Evolutionary conservation across 2,113 vertebrate species (phyloP).

Genomic region (Baryphthengus martii): DNA sequence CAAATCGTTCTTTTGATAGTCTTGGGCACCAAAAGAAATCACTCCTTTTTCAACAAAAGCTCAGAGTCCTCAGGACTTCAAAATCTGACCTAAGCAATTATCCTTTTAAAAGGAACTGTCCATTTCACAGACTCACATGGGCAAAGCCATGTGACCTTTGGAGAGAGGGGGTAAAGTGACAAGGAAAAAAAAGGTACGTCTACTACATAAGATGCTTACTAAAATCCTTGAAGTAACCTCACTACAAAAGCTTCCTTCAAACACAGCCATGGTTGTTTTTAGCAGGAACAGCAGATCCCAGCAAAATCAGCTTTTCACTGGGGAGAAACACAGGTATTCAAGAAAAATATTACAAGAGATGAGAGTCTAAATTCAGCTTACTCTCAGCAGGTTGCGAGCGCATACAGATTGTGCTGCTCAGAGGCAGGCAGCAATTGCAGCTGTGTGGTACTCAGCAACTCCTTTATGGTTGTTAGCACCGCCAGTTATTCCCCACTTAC

Average conservation of each 20-base stretch:
- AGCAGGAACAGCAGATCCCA: not conserved
- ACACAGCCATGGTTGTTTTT: not conserved
- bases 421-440: not conserved
- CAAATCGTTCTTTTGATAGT: not conserved
- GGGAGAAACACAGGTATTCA: not conserved
- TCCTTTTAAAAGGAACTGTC: not conserved
- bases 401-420: not conserved
- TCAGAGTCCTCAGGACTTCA: not conserved
- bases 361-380: not conserved
- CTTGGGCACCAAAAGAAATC: not conserved
- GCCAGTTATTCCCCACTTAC: not conserved
- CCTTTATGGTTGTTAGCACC: fast-evolving
- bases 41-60: not conserved
- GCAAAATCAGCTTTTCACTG: not conserved
- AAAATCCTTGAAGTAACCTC: not conserved
- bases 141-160: not conserved
- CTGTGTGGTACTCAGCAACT: fast-evolving
- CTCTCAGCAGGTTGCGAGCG: not conserved
- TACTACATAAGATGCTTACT: not conserved
- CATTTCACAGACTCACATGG: not conserved
- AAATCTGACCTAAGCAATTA: not conserved
- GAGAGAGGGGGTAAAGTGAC: not conserved
- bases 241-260: not conserved
- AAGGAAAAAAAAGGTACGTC: not conserved
- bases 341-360: not conserved